A percentile compares a stretch with the other conserved stretches of the same genome.
Conservation (phyloP, 30 jellyfish, hydroid and myxozoan species). For the Nemopilema nomurai region DNA sequence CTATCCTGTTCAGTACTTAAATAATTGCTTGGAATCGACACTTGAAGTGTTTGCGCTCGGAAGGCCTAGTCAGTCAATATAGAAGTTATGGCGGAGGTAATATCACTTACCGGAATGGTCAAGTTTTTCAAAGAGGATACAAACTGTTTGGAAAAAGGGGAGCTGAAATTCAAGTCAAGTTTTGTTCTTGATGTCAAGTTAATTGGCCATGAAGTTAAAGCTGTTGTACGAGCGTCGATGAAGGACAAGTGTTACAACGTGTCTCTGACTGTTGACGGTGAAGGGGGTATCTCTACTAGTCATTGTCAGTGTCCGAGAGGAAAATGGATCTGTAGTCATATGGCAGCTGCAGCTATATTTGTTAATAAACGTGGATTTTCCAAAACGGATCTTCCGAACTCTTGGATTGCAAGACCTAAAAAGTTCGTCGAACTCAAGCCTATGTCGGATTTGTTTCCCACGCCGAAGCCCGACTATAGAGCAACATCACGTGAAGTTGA, state of each 20-base stretch:
- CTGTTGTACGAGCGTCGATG: slow-evolving; percentile 23
- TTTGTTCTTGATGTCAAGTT: slow-evolving; percentile 12
- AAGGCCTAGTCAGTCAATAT: background rate
- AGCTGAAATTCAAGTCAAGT: slow-evolving; percentile 9
- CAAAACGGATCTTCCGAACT: slow-evolving; percentile 35
- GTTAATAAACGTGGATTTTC: slow-evolving; percentile 8
- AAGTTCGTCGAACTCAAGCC: slow-evolving; percentile 6
- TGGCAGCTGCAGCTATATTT: slow-evolving; percentile 32
- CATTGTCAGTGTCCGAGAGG: slow-evolving; percentile 37
- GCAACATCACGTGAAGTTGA: slow-evolving; percentile 8
- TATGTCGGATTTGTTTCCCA: slow-evolving; percentile 3
- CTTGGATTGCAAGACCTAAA: slow-evolving; percentile 26
- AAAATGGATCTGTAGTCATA: slow-evolving; percentile 43
- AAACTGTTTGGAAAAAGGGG: slow-evolving; percentile 11
- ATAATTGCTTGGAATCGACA: background rate
- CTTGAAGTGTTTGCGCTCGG: background rate
- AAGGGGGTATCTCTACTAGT: slow-evolving; percentile 6
- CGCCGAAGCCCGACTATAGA: background rate
- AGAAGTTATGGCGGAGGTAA: slow-evolving; percentile 4
- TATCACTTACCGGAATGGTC: slow-evolving; percentile 7
- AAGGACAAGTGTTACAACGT: slow-evolving; percentile 46
- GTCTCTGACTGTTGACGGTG: slow-evolving; percentile 34
- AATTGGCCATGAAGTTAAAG: slow-evolving; percentile 4
- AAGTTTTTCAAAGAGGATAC: slow-evolving; percentile 11
- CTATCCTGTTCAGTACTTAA: background rate